Conservation (phyloP, 2,113 vertebrate genomes). For the Bettongia penicillata region DNA sequence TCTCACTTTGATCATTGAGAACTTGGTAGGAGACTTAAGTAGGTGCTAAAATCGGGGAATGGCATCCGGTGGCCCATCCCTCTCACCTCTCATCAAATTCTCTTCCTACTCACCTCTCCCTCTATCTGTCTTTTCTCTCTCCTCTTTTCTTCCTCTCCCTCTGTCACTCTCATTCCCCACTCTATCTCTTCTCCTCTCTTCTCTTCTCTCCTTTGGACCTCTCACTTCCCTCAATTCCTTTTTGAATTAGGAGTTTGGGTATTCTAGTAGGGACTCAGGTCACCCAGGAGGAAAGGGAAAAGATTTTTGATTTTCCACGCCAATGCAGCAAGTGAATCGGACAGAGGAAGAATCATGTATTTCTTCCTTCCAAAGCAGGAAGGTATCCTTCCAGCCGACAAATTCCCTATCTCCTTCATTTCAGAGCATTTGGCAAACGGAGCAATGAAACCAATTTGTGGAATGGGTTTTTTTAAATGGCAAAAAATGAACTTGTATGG, state of each 20-base stretch:
- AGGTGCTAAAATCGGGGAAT: slow-evolving; percentile 70
- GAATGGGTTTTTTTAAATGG: slow-evolving; percentile 70
- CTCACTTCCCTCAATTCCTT: background rate
- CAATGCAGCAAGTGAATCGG: background rate
- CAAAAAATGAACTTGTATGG: slow-evolving; percentile 53
- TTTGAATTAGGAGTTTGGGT: background rate
- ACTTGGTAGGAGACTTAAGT: slow-evolving; percentile 71
- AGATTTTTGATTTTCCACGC: slow-evolving; percentile 44
- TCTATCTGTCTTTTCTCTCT: background rate
- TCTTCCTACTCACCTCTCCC: background rate
- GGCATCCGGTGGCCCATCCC: slow-evolving; percentile 43
- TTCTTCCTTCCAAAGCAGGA: background rate
- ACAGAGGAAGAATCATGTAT: background rate
- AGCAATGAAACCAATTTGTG: slow-evolving; percentile 64
- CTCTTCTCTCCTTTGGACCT: background rate
- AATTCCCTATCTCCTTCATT: slow-evolving; percentile 67
- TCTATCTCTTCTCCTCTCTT: background rate
- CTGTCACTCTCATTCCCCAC: background rate
- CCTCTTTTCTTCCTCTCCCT: background rate
- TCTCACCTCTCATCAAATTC: background rate
- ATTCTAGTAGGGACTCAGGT: background rate
- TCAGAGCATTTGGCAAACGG: slow-evolving; percentile 63
- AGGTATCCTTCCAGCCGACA: slow-evolving; percentile 42
- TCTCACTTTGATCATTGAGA: slow-evolving; percentile 78
- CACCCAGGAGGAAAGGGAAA: background rate